A percentile compares a stretch with the other conserved stretches of the same genome.
phyloP scores from a whole-genome alignment of 35 echinoderm and acorn worm species.

The Apostichopus parvimensis region DNA sequence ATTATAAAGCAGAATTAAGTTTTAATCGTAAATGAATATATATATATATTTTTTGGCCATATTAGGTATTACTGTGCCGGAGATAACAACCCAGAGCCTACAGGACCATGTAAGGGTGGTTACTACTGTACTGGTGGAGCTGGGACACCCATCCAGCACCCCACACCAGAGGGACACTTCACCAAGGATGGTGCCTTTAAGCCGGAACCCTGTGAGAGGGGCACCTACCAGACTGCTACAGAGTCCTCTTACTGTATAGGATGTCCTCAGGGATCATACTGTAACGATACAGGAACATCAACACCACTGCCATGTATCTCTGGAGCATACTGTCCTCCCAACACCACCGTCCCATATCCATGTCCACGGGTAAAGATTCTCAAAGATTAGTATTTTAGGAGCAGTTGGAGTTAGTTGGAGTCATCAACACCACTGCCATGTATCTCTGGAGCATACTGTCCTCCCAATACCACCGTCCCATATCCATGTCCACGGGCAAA shows the following conservation, averaged over 20 bases:
- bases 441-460: too few relatives aligned
- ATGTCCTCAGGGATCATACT: slow-evolving; percentile 89
- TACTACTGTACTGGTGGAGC: slow-evolving; percentile 96
- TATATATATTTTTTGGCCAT: too few relatives aligned
- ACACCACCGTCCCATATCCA: slow-evolving; percentile 78
- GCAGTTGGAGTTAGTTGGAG: too few relatives aligned
- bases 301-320: slow-evolving; percentile 58
- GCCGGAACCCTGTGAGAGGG: slow-evolving; percentile 87
- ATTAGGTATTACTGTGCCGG: slow-evolving; percentile 97
- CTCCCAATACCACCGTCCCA: too few relatives aligned
- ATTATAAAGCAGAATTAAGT: too few relatives aligned
- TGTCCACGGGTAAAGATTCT: slow-evolving; percentile 50
- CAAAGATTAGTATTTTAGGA: too few relatives aligned
- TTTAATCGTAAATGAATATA: too few relatives aligned
- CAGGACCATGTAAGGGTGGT: slow-evolving; percentile 84
- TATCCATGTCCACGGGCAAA: too few relatives aligned
- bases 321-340: slow-evolving; percentile 78
- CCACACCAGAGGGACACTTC: slow-evolving; percentile 80
- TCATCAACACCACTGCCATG: too few relatives aligned
- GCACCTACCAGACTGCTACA: slow-evolving; percentile 86
- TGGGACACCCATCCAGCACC: slow-evolving; percentile 77
- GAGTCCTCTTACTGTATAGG: slow-evolving; percentile 70
- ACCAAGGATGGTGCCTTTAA: slow-evolving; percentile 80
- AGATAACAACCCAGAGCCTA: slow-evolving; percentile 97
- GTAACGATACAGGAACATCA: slow-evolving; percentile 76